These are phyloP conservation scores for Ephialtes manifestator DNA, from an alignment of 2,888 invertebrate species.

Conservation along the genomic window DNA sequence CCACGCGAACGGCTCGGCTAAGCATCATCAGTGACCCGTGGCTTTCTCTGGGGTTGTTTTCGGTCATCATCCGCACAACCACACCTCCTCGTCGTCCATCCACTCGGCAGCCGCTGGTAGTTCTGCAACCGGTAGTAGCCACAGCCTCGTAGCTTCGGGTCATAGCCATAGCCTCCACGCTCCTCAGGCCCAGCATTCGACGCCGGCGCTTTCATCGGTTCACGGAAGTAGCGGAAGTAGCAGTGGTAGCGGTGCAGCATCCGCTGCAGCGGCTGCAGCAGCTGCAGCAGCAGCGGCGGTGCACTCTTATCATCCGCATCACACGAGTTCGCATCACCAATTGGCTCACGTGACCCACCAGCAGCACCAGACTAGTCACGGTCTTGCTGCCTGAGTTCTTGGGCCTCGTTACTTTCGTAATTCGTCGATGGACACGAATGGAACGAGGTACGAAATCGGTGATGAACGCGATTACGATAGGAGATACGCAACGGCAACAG, in stretches of 20 bases:
- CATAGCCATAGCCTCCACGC: slow-evolving; percentile 80
- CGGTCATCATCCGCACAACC: slow-evolving; percentile 90
- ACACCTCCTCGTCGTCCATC: slow-evolving; percentile 79
- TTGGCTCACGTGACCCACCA: slow-evolving; percentile 81
- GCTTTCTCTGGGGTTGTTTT: slow-evolving; percentile 93
- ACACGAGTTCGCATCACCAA: slow-evolving; percentile 78
- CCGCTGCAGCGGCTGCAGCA: slow-evolving; percentile 69
- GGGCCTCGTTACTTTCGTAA: background rate
- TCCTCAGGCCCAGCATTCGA: slow-evolving; percentile 79
- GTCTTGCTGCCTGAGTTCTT: slow-evolving; percentile 81
- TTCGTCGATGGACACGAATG: background rate
- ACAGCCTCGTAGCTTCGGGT: slow-evolving; percentile 70
- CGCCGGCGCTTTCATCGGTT: slow-evolving; percentile 69
- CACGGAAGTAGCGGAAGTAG: slow-evolving; percentile 58
- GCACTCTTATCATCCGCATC: slow-evolving; percentile 72
- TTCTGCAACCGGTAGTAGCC: slow-evolving; percentile 61
- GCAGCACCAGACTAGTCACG: slow-evolving; percentile 84
- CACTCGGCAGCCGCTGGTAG: slow-evolving; percentile 82
- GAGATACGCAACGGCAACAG: background rate
- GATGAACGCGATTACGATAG: background rate
- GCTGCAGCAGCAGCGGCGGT: slow-evolving; percentile 72
- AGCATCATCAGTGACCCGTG: slow-evolving; percentile 94
- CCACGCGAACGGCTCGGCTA: slow-evolving; percentile 89
- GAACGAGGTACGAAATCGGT: background rate
- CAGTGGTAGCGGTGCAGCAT: slow-evolving; percentile 55